Evolutionary conservation across 2,888 invertebrate genomes (phyloP), one percentile per base, ranked within the genome.

Genomic region (Muschampia plurimacula): DNA sequence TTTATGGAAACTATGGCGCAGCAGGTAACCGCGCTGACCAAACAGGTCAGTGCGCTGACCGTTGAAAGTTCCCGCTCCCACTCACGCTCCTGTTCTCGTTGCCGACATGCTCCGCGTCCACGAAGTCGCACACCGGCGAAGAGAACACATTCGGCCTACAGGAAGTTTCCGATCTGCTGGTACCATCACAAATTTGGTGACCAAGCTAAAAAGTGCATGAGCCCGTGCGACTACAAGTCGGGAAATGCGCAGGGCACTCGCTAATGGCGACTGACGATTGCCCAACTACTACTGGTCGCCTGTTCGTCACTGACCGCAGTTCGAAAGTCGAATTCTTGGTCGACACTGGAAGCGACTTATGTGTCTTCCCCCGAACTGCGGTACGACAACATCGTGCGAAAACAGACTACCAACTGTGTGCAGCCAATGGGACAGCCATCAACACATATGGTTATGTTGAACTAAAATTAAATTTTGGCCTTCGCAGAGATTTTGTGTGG

Each of bases 241-340:
- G 70, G 59, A 74, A 74, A 67, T 63, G 44, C 39, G 5, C 41
- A 10, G 68, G 71, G 74, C 74, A 66, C 59, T 68, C 74, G 67
- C 6, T 74, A 49, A 74, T 74, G 74, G 68, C 71, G 71, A 63
- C 70, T 46, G 64, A 62, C 63, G 74, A 70, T 59, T 74, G 74
- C 74, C 70, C 41, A 12, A 1, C 28, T 28, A 41, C 55, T 46
- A 67, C 60, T 10, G 69, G 72, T 60, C 72, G 74, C 72, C 67
- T 74, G 9, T 74, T 74, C 57, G 62, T 74, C 49, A 69, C 66
- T 2, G 72, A 72, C 64, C 65, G 72, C 4, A n/a, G 2, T 32
- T 46, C 72, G 8, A 74, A 66, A 4, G 41, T 36, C 12, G 60
- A 68, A 60, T 68, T 68, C n/a, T n/a, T 68, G 8, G 36, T 68